Percentiles rank a stretch among this genome's conserved stretches.
phyloP scores from a whole-genome alignment of 2,113 vertebrate genomes.

The Potamarius usumacintae region DNA sequence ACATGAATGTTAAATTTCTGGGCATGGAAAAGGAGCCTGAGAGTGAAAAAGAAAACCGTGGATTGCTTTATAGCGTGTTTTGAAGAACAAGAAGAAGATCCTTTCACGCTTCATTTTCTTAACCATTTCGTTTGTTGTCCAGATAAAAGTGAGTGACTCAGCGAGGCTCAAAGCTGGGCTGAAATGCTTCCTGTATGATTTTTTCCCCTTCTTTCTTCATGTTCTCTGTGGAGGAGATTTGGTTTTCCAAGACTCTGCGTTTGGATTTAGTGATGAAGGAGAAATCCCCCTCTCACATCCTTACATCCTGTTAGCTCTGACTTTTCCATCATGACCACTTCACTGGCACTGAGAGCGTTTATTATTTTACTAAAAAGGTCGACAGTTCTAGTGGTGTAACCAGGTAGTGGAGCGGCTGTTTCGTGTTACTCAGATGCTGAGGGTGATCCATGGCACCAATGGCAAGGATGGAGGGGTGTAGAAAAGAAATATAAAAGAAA shows the following conservation, averaged over 20 bases:
- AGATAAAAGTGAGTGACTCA: conserved; percentile 44
- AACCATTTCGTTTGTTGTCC: conserved; percentile 33
- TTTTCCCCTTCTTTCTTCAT: conserved; percentile 4
- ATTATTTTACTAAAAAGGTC: conserved; percentile 15
- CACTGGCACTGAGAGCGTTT: conserved; percentile 20
- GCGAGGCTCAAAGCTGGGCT: conserved; percentile 36
- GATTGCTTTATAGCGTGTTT: neutral
- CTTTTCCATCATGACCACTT: conserved; percentile 32
- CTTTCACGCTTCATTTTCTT: conserved; percentile 40
- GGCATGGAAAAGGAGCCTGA: too few species aligned
- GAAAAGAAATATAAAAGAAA: too few species aligned
- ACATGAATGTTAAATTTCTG: neutral
- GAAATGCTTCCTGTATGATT: conserved; percentile 36
- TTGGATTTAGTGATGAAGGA: conserved; percentile 29
- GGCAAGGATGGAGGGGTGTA: neutral
- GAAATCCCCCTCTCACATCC: conserved; percentile 24
- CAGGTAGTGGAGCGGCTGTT: neutral
- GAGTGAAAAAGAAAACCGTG: neutral
- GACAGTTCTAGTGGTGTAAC: neutral
- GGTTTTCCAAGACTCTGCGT: conserved; percentile 44
- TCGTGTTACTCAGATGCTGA: neutral
- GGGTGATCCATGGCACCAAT: neutral
- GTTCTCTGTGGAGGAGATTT: conserved; percentile 39
- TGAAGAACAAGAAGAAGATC: neutral
- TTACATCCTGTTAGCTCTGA: conserved; percentile 36